phyloP scores from a whole-genome alignment of 2,797 vertebrate species.

The Telmatherina bonti region DNA sequence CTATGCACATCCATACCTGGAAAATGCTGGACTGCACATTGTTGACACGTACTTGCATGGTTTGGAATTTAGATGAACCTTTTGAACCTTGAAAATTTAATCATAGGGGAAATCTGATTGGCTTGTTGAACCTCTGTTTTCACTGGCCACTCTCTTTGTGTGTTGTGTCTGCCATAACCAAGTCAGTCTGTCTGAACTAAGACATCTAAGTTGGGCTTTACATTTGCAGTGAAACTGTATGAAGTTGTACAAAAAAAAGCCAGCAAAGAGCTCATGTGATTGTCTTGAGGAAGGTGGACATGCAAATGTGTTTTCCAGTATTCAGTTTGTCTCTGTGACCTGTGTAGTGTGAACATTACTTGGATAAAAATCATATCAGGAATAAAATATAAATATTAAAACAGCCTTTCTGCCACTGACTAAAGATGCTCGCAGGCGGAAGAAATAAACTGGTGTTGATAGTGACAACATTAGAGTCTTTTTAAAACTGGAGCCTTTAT shows the following conservation, averaged over 20 bases:
- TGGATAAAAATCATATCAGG: background rate
- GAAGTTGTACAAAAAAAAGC: background rate
- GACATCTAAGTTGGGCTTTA: slow-evolving; percentile 7
- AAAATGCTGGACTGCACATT: slow-evolving; percentile 2
- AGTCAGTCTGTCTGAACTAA: background rate
- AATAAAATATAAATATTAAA: background rate
- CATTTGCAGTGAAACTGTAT: slow-evolving; percentile 17
- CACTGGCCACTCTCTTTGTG: slow-evolving; percentile 3
- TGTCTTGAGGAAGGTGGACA: background rate
- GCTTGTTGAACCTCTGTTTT: background rate
- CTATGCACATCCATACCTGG: background rate
- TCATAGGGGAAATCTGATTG: background rate
- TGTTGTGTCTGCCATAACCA: background rate
- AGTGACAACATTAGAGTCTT: background rate
- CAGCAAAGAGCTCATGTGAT: slow-evolving; percentile 3
- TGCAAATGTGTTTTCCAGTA: slow-evolving; percentile 1
- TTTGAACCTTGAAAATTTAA: background rate
- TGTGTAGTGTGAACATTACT: slow-evolving; percentile 1
- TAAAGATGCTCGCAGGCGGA: background rate
- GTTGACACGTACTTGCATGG: slow-evolving; percentile 33
- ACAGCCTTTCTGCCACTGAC: slow-evolving; percentile 4
- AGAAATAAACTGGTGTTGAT: background rate
- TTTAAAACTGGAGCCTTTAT: background rate
- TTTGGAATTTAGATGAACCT: slow-evolving; percentile 23
- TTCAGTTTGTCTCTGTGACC: slow-evolving; percentile 1